Percentiles rank a stretch among this genome's conserved stretches.
Conservation (phyloP, 2,113 vertebrate species). For the Centropus unirufus region DNA sequence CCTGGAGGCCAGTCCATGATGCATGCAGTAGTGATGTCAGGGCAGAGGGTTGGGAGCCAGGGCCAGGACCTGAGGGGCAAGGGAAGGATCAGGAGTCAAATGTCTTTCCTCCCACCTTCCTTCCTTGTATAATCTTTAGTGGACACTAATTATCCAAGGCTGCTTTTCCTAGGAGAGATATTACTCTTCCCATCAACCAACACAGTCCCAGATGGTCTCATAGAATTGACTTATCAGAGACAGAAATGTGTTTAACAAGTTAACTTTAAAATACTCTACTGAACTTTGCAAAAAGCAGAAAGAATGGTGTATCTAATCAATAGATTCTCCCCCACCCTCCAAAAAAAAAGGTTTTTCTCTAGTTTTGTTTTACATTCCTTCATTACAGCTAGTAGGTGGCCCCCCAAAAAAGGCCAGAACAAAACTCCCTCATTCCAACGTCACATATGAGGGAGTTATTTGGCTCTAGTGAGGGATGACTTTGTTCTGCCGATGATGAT, state of each 20-base stretch:
- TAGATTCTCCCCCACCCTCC: fast-evolving
- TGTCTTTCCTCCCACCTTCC: background rate
- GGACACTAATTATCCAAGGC: background rate
- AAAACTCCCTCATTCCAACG: background rate
- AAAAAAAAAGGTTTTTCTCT: background rate
- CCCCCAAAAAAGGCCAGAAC: background rate
- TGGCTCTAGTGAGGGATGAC: background rate
- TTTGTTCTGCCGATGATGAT: background rate
- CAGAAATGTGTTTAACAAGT: background rate
- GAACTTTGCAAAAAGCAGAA: background rate
- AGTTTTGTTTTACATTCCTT: background rate
- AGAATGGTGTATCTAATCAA: background rate
- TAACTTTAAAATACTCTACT: background rate
- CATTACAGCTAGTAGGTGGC: background rate
- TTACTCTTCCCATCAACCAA: background rate
- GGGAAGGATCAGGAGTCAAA: background rate
- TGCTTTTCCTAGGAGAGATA: background rate
- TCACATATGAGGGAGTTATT: background rate
- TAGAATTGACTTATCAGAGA: background rate
- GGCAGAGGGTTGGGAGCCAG: background rate
- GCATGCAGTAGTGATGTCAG: background rate
- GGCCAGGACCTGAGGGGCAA: background rate
- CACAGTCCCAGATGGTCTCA: background rate
- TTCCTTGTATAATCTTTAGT: background rate
- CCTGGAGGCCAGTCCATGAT: background rate